Conservation (phyloP, 2,888 invertebrate genomes). For the Drosophila mettleri region DNA sequence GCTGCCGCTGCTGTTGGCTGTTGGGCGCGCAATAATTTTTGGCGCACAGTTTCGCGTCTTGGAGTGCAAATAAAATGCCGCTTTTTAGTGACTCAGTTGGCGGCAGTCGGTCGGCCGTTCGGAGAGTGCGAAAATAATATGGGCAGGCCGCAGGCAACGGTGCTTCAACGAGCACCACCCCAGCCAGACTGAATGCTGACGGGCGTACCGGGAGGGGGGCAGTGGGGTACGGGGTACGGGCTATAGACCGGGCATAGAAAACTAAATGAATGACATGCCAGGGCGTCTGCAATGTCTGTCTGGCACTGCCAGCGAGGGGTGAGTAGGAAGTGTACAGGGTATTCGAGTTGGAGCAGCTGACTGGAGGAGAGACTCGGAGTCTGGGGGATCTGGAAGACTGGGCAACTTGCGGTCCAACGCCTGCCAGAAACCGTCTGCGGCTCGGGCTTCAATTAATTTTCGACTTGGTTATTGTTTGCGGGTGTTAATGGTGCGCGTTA, state of each 20-base stretch:
- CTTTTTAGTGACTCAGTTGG: conserved; percentile 76
- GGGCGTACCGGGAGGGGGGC: too few relatives aligned
- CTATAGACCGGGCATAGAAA: conserved; percentile 50
- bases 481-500: conserved; percentile 64
- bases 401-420: conserved; percentile 55
- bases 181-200: conserved; percentile 12
- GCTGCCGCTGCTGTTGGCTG: conserved; percentile 26
- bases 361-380: conserved; percentile 3
- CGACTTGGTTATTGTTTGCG: conserved; percentile 70
- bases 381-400: conserved; percentile 8
- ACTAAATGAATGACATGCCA: conserved; percentile 68
- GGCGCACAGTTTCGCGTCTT: conserved; percentile 67
- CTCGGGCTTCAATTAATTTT: conserved; percentile 82
- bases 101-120: conserved; percentile 38
- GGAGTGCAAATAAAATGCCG: conserved; percentile 73
- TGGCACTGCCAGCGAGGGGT: conserved; percentile 27
- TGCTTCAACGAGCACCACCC: conserved; percentile 16
- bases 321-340: conserved; percentile 7
- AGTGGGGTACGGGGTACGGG: conserved; percentile 1
- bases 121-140: conserved; percentile 67
- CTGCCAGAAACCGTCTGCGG: conserved; percentile 65
- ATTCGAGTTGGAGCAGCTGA: neutral
- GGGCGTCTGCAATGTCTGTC: conserved; percentile 63
- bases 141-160: conserved; percentile 56
- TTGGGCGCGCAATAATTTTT: conserved; percentile 68